Base-by-base conservation (phyloP, 1,140 invertebrate species). In the Argopecten irradians region DNA sequence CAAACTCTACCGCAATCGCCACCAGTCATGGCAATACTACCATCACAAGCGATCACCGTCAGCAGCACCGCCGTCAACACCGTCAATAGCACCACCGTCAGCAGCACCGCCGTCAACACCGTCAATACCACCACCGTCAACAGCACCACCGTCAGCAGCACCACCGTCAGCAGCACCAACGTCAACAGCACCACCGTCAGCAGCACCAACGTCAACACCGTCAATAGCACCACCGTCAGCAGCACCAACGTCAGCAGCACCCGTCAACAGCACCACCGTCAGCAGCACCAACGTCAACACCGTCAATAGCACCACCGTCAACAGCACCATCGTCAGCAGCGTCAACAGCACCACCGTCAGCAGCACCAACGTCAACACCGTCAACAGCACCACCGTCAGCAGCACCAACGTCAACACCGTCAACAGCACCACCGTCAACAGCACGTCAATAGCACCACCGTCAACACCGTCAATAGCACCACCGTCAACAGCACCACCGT, bases 311-410 rank as follows among this genome's bases (percentile, higher is more conserved):
- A 71, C 33, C 86, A 87, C 19, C 43, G 71, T 2, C 86, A 71
- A 7, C 41, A 71, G 16, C 86, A 71, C 22, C 85, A 86, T 7
- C 39, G 34, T 22, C 86, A 87, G 13, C 16, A 71, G 5, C 41
- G 33, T 22, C n/a, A n/a, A n/a, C n/a, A n/a, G n/a, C 46, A 87
- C 32, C 46, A 87, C 14, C 43, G 8, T 8, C n/a, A 87, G 5
- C 86, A 71, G 5, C 86, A 87, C 14, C 32, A 87, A 1, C 13
- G 28, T 9, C 43, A 82, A 33, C 16, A 82, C 34, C 86, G 71
- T 13, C 86, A 87, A 2, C 86, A 87, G 3, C 34, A 71, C n/a
- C 43, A 87, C 11, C 41, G 33, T 16, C 85, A 86, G 11, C 41
- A 87, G 5, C 34, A 71, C 16, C n/a, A 87, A 2, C 41, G 71